A percentile compares a stretch with the other conserved stretches of the same genome.
Conservation (phyloP, 2,888 invertebrate genomes). For the Carterocephalus palaemon region DNA sequence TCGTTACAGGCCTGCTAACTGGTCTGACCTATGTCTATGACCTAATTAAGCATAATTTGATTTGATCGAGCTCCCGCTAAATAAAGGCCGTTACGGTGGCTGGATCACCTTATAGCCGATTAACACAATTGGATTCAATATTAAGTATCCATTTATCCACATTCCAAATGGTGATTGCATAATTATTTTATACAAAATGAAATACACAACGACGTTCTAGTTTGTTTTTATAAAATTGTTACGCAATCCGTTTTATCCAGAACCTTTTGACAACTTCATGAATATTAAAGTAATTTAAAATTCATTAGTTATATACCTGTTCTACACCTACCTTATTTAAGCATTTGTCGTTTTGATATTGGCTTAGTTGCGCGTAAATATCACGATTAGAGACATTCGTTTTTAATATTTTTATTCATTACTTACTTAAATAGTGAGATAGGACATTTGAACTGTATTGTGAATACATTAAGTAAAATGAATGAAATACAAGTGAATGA, state of each 20-base stretch:
- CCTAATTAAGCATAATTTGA: conserved; percentile 20
- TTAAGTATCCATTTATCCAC: not conserved
- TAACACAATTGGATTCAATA: no score
- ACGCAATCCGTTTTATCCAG: conserved; percentile 41
- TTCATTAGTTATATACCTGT: conserved; percentile 45
- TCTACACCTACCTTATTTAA: conserved; percentile 51
- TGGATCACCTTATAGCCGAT: not conserved
- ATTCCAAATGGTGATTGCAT: conserved; percentile 10
- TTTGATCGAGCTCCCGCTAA: conserved; percentile 11
- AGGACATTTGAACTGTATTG: no score
- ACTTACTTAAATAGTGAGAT: no score
- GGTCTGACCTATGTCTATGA: conserved; percentile 11
- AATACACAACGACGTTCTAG: conserved; percentile 15
- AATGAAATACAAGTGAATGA: conserved; percentile 30
- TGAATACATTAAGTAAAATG: conserved; percentile 28
- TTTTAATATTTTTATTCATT: no score
- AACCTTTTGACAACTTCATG: conserved; percentile 41
- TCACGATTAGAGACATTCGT: conserved; percentile 31
- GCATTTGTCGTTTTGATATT: conserved; percentile 39
- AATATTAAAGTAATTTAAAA: conserved; percentile 58
- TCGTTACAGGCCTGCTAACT: conserved; percentile 1
- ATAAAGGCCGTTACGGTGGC: conserved; percentile 1
- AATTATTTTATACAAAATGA: conserved; percentile 4
- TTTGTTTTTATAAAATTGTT: conserved; percentile 35
- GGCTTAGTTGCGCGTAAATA: conserved; percentile 45